Conservation (phyloP, 2,888 invertebrate species). For the Netelia virgata region DNA sequence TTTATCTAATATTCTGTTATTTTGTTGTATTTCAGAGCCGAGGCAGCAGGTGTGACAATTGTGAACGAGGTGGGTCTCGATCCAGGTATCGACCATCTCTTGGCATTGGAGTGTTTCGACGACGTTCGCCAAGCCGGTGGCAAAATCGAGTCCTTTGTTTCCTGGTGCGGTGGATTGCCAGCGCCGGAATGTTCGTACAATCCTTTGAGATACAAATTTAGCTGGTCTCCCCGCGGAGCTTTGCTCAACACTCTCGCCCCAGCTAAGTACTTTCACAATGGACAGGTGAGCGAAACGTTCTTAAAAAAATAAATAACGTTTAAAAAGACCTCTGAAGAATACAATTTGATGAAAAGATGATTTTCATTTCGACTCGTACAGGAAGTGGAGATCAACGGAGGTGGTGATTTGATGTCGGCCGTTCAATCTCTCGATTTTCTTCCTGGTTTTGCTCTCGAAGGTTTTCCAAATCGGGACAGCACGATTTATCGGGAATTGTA, state of each 20-base stretch:
- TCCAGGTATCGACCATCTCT: conserved; percentile 98
- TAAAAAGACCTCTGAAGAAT: not conserved
- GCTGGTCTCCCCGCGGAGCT: conserved; percentile 98
- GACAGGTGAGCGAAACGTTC: conserved; percentile 87
- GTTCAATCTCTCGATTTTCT: conserved; percentile 94
- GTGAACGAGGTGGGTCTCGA: conserved; percentile 99
- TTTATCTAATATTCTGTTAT: conserved; percentile 38
- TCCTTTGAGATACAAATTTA: conserved; percentile 95
- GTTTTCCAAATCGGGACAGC: conserved; percentile 98
- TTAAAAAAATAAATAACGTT: not conserved
- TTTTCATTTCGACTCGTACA: conserved; percentile 77
- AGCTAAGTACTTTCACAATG: conserved; percentile 94
- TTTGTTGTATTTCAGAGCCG: conserved; percentile 87
- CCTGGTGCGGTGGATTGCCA: conserved; percentile 98
- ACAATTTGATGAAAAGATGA: not conserved
- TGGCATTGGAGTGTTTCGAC: conserved; percentile 98
- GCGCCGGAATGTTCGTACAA: conserved; percentile 98
- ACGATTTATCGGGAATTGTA: conserved; percentile 95
- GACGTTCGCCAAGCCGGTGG: conserved; percentile 96
- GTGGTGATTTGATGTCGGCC: conserved; percentile 95
- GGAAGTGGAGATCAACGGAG: conserved; percentile 95
- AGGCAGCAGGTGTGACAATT: conserved; percentile 95
- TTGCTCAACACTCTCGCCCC: conserved; percentile 95
- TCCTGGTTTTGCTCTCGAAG: conserved; percentile 98
- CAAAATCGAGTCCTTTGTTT: conserved; percentile 96